Conservation (phyloP, 1,140 invertebrate genomes). For the Centruroides sculpturatus region DNA sequence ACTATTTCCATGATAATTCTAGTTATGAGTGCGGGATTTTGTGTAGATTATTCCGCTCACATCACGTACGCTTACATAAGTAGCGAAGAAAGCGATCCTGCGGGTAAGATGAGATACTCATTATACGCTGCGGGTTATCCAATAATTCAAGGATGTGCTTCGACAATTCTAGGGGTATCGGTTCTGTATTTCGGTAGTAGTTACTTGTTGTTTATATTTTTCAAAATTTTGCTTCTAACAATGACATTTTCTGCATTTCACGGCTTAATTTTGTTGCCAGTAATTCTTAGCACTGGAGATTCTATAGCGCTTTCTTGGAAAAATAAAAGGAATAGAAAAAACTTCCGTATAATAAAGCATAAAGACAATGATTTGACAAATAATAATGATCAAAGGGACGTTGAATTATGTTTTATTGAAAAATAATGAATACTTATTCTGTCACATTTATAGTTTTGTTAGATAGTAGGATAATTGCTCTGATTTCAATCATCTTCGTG, state of each 20-base stretch:
- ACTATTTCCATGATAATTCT: constrained; percentile 97
- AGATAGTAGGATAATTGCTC: too few relatives aligned
- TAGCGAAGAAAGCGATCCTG: constrained; percentile 33
- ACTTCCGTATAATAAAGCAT: too few relatives aligned
- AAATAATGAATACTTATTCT: too few relatives aligned
- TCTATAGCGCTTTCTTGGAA: too few relatives aligned
- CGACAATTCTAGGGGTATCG: constrained; percentile 76
- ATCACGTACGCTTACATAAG: constrained; percentile 94
- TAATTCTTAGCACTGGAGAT: constrained; percentile 41
- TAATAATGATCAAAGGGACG: too few relatives aligned
- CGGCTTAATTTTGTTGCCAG: constrained; percentile 76
- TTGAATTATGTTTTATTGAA: too few relatives aligned
- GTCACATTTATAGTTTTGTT: too few relatives aligned
- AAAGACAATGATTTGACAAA: too few relatives aligned
- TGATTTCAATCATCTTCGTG: too few relatives aligned
- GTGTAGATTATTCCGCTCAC: constrained; percentile 91
- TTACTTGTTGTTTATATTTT: constrained; percentile 93
- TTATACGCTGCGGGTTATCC: constrained; percentile 78
- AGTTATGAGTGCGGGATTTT: constrained; percentile 97
- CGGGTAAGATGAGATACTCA: constrained; percentile 63
- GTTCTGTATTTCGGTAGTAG: constrained; percentile 75
- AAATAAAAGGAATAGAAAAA: too few relatives aligned
- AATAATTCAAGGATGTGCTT: constrained; percentile 88
- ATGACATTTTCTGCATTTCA: constrained; percentile 88
- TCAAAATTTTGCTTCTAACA: constrained; percentile 92